These are phyloP conservation scores for Acanthisitta chloris DNA, from an alignment of 2,113 vertebrate species.

Conservation along the genomic window DNA sequence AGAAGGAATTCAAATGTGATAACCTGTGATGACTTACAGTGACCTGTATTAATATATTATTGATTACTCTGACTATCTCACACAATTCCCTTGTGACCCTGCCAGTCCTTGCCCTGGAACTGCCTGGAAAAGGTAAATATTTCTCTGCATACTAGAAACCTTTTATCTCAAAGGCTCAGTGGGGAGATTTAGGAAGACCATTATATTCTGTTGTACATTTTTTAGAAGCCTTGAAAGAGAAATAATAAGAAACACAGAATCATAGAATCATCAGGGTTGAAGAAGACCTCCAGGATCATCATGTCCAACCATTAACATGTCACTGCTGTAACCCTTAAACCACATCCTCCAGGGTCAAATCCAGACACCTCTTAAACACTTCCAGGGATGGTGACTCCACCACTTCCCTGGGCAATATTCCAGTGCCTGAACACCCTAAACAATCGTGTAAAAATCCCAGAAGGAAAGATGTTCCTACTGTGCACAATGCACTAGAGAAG, in stretches of 20 bases:
- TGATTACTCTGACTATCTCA: background rate
- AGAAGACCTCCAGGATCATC: too few species aligned
- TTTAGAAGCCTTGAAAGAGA: background rate
- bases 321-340: too few species aligned
- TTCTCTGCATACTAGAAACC: background rate
- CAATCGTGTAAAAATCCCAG: background rate
- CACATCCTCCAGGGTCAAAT: too few species aligned
- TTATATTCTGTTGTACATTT: background rate
- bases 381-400: too few species aligned
- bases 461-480: background rate
- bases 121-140: background rate
- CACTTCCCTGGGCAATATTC: too few species aligned
- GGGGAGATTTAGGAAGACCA: background rate
- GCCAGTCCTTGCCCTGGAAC: background rate
- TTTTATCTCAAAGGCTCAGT: background rate
- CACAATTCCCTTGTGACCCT: background rate
- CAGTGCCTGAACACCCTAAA: too few species aligned
- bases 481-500: background rate
- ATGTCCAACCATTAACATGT: too few species aligned
- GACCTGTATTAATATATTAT: background rate
- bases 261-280: too few species aligned
- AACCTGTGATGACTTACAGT: background rate
- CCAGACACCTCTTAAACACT: too few species aligned
- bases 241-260: background rate
- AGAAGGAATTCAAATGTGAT: background rate